These are phyloP conservation scores for Alethe diademata DNA, from an alignment of 2,113 vertebrate species.

Conservation along the genomic window DNA sequence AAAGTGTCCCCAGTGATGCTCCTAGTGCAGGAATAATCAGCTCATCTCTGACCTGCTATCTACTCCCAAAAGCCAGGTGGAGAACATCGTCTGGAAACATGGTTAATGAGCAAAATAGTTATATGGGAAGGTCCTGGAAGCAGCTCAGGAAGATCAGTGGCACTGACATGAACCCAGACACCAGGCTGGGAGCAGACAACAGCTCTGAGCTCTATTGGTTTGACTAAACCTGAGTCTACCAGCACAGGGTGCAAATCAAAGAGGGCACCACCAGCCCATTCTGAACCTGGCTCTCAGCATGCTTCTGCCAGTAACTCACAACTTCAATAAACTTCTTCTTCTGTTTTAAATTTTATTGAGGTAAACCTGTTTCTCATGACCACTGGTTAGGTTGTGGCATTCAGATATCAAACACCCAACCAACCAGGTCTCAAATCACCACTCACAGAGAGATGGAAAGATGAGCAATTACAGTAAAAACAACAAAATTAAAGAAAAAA, in stretches of 20 bases:
- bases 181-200: background rate
- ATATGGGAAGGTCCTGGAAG: background rate
- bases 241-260: background rate
- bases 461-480: background rate
- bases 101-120: background rate
- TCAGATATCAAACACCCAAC: background rate
- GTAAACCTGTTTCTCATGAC: background rate
- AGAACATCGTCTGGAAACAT: background rate
- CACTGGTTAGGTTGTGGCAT: rapidly evolving
- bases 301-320: background rate
- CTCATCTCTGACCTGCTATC: background rate
- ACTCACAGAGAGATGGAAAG: background rate
- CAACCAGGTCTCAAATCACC: background rate
- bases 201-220: background rate
- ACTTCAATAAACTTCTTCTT: background rate
- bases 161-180: background rate
- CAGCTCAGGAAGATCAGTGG: background rate
- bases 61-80: background rate
- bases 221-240: background rate
- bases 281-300: background rate
- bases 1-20: background rate
- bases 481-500: background rate
- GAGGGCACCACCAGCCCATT: rapidly evolving
- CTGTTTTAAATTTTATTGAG: background rate
- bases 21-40: background rate